phyloP scores from a whole-genome alignment of 1,140 invertebrate species.

The Cydia pomonella region DNA sequence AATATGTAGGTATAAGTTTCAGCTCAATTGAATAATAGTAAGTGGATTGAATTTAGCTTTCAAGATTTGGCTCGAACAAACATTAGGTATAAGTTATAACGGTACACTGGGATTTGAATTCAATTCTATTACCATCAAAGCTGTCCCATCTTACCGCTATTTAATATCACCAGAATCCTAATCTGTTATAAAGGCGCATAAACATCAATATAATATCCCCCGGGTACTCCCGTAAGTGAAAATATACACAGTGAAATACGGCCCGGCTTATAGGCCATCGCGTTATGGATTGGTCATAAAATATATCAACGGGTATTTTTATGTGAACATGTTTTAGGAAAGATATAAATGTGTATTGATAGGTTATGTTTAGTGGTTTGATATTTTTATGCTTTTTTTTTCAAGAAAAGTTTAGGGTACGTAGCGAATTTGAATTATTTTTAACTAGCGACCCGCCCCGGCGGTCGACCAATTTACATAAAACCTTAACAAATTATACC shows the following conservation, averaged over 20 bases:
- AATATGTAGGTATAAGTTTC: too few relatives aligned
- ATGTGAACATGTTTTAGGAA: conserved; percentile 12
- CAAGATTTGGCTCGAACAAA: too few relatives aligned
- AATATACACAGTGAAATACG: conserved; percentile 76
- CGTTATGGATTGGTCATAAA: conserved; percentile 74
- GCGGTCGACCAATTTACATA: too few relatives aligned
- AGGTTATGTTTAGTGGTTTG: not conserved
- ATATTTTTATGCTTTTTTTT: not conserved
- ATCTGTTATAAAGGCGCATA: conserved; percentile 62
- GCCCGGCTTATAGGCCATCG: conserved; percentile 66
- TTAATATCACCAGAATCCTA: conserved; percentile 47
- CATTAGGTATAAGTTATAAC: too few relatives aligned
- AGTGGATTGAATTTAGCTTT: too few relatives aligned
- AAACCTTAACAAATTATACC: too few relatives aligned
- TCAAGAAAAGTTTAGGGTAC: not conserved
- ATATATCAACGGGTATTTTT: conserved; percentile 50
- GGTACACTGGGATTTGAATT: too few relatives aligned
- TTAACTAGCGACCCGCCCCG: too few relatives aligned
- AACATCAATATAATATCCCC: conserved; percentile 66
- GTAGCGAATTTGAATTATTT: too few relatives aligned
- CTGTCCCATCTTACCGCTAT: conserved; percentile 31
- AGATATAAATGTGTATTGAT: conserved; percentile 25
- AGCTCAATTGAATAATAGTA: too few relatives aligned
- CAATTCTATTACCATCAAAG: too few relatives aligned
- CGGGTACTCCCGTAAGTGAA: conserved; percentile 49